phyloP scores from a whole-genome alignment of 2,888 invertebrate species.

The Galerucella calmariensis region DNA sequence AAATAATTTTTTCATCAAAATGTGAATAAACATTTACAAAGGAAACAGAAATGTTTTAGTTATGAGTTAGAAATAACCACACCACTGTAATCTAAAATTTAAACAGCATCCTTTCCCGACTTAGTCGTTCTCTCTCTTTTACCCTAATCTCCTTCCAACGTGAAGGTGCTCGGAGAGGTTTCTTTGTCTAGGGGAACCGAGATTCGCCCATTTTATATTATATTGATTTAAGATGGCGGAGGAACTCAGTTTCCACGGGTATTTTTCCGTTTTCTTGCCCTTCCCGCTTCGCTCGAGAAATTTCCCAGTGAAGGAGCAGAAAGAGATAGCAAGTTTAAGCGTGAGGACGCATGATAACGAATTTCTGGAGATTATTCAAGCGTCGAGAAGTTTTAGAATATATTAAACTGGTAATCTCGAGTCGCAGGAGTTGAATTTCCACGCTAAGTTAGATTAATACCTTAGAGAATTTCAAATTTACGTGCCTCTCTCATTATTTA shows the following conservation, averaged over 20 bases:
- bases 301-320: slow-evolving; percentile 26
- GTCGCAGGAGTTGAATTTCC: slow-evolving; percentile 66
- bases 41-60: background rate
- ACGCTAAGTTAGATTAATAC: slow-evolving; percentile 67
- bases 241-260: slow-evolving; percentile 52
- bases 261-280: slow-evolving; percentile 48
- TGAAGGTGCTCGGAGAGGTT: slow-evolving; percentile 58
- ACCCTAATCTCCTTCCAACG: slow-evolving; percentile 55
- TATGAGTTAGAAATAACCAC: background rate
- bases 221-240: slow-evolving; percentile 65
- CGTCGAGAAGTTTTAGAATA: slow-evolving; percentile 65
- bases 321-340: slow-evolving; percentile 34
- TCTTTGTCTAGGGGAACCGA: slow-evolving; percentile 62
- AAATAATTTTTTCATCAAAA: no score
- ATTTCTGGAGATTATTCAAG: slow-evolving; percentile 60
- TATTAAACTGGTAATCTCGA: slow-evolving; percentile 66
- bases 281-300: slow-evolving; percentile 38
- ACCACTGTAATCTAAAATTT: slow-evolving; percentile 30
- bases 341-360: slow-evolving; percentile 40
- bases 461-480: slow-evolving; percentile 66
- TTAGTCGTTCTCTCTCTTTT: slow-evolving; percentile 46
- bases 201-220: slow-evolving; percentile 66
- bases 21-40: background rate
- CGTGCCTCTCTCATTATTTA: slow-evolving; percentile 65
- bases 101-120: slow-evolving; percentile 43